Evolutionary conservation across 2,888 invertebrate genomes (phyloP).

Genomic region (Athripsodes cinereus): DNA sequence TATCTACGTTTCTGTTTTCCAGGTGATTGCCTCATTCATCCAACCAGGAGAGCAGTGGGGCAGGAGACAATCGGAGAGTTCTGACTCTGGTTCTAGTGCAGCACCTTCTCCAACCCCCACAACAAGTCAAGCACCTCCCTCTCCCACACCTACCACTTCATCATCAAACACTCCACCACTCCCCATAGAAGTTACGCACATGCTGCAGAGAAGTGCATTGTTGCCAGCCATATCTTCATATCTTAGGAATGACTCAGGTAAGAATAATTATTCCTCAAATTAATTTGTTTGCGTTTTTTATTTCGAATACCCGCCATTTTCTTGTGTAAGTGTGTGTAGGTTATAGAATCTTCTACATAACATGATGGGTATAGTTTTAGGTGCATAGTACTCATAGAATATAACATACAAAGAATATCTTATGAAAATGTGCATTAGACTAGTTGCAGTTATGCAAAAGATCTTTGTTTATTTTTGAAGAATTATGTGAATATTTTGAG

Average conservation of each 20-base stretch:
- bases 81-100: conserved; percentile 38
- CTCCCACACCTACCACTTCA: background rate
- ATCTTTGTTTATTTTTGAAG: too few species aligned
- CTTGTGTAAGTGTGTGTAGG: too few species aligned
- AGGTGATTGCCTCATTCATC: conserved; percentile 84
- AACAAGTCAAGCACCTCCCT: conserved; percentile 26
- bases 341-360: too few species aligned
- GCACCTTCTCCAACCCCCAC: conserved; percentile 37
- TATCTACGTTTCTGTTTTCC: conserved; percentile 32
- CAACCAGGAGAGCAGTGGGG: conserved; percentile 61
- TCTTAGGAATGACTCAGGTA: conserved; percentile 84
- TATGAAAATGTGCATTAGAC: too few species aligned
- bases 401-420: too few species aligned
- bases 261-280: background rate
- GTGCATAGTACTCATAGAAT: too few species aligned
- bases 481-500: too few species aligned
- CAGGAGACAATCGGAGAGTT: conserved; percentile 39
- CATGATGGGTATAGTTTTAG: too few species aligned
- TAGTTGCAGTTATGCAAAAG: too few species aligned
- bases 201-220: conserved; percentile 76
- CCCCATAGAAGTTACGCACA: conserved; percentile 67
- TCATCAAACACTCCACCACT: conserved; percentile 43
- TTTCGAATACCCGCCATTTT: too few species aligned
- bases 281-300: too few species aligned
- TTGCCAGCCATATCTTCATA: conserved; percentile 86